Percentiles rank a stretch among this genome's conserved stretches.
Evolutionary conservation across 2,888 invertebrate genomes (phyloP).

Genomic region (Erebia ligea): DNA sequence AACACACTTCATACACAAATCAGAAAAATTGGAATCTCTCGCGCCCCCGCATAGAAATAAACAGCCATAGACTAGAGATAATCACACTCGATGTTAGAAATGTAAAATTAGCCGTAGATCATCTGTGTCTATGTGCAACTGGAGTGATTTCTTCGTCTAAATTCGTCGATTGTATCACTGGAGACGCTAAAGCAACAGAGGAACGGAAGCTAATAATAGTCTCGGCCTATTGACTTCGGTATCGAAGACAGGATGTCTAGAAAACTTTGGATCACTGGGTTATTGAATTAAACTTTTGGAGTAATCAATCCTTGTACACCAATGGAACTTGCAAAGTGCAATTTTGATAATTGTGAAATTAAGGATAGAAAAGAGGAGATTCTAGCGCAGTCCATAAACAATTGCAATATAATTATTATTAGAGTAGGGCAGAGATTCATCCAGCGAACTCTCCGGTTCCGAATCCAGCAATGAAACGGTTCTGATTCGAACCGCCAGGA

Average conservation of each 20-base stretch:
- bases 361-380: too few species aligned
- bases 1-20: conserved; percentile 1
- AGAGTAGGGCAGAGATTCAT: too few species aligned
- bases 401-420: too few species aligned
- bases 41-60: conserved; percentile 22
- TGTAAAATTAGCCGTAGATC: conserved; percentile 42
- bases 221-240: conserved; percentile 40
- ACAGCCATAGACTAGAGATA: conserved; percentile 9
- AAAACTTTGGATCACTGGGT: conserved; percentile 24
- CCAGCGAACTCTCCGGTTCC: too few species aligned
- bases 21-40: neutral
- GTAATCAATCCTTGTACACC: too few species aligned
- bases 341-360: too few species aligned
- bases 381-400: too few species aligned
- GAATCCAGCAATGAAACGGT: too few species aligned
- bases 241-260: conserved; percentile 39
- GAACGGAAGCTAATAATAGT: conserved; percentile 43
- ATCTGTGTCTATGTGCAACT: conserved; percentile 37
- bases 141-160: conserved; percentile 48
- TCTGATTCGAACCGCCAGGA: too few species aligned
- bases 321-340: too few species aligned
- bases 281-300: neutral
- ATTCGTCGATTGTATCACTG: conserved; percentile 49
- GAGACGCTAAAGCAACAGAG: conserved; percentile 41
- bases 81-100: conserved; percentile 31